Conservation (phyloP, 2,888 invertebrate genomes). For the Saturnia pavonia region DNA sequence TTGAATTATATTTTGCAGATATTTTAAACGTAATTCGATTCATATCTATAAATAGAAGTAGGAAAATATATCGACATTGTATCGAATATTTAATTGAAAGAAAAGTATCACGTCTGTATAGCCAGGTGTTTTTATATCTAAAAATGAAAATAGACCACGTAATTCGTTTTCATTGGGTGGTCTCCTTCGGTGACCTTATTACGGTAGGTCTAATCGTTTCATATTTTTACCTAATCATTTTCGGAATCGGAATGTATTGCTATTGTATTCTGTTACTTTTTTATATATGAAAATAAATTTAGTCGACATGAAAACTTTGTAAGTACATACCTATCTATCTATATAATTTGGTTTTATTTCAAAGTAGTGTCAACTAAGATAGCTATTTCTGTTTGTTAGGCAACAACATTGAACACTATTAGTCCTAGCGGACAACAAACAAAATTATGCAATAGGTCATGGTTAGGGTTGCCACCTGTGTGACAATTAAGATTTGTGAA, state of each 20-base stretch:
- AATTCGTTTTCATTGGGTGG: constrained; percentile 1
- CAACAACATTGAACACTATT: no score
- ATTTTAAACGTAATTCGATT: background rate
- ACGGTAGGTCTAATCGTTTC: background rate
- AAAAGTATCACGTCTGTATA: background rate
- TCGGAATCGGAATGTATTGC: background rate
- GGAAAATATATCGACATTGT: background rate
- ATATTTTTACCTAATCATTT: background rate
- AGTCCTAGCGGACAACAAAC: no score
- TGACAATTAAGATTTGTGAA: background rate
- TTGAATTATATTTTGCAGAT: background rate
- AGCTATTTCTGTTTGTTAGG: background rate
- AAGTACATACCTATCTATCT: background rate
- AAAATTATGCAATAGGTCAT: background rate
- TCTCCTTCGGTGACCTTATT: background rate
- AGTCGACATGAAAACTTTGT: background rate
- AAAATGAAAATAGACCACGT: background rate
- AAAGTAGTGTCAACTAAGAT: background rate
- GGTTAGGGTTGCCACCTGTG: background rate
- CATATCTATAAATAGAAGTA: background rate
- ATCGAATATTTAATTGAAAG: background rate
- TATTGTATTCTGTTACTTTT: background rate
- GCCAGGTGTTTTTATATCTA: background rate
- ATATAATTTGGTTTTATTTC: background rate
- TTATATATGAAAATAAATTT: background rate